Evolutionary conservation across 2,113 vertebrate species (phyloP).

Genomic region (Hippocampus mohnikei): DNA sequence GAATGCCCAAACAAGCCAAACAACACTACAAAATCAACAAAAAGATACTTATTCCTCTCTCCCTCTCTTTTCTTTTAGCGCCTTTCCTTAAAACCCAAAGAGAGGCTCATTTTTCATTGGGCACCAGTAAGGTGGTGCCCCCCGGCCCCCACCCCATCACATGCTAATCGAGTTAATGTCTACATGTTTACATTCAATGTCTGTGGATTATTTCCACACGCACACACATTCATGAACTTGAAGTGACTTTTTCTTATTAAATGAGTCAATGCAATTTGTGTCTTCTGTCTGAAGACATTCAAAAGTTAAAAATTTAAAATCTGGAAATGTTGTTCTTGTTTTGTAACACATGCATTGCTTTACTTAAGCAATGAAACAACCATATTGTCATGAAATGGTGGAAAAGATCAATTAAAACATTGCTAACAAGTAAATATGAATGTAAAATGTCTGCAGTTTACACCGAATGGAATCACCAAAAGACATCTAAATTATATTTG

Average conservation of each 20-base stretch:
- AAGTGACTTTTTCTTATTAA: no score
- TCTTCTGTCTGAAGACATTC: no score
- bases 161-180: constrained; percentile 52
- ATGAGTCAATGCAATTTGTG: no score
- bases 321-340: neutral
- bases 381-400: neutral
- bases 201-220: neutral
- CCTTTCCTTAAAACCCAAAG: constrained; percentile 58
- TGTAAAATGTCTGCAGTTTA: neutral
- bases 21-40: constrained; percentile 29
- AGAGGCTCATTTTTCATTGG: constrained; percentile 61
- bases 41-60: constrained; percentile 14
- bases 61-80: constrained; percentile 36
- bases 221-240: no score
- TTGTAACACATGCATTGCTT: neutral
- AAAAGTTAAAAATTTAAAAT: no score
- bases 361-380: no score
- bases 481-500: neutral
- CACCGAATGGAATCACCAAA: neutral
- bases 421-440: no score
- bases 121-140: constrained; percentile 57
- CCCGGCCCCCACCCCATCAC: constrained; percentile 36
- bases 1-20: constrained; percentile 58
- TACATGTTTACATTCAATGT: no score
- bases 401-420: neutral